Evolutionary conservation across 2,888 invertebrate species (phyloP).

Genomic region (Parnassius mnemosyne): DNA sequence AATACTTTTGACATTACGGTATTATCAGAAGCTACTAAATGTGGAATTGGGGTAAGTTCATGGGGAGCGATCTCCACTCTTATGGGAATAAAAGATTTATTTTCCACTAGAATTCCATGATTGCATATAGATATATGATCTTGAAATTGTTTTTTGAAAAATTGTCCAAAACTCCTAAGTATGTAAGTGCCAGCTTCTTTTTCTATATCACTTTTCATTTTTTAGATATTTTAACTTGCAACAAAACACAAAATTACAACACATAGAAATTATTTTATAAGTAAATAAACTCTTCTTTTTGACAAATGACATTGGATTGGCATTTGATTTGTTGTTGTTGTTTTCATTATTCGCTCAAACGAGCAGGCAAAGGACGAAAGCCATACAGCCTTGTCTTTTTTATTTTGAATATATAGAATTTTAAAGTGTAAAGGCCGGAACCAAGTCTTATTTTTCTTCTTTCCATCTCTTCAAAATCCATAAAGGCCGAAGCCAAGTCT

Average conservation of each 20-base stretch:
- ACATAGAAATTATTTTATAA: too few species aligned
- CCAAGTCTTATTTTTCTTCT: too few species aligned
- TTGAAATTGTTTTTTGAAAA: slow-evolving; percentile 68
- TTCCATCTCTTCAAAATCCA: too few species aligned
- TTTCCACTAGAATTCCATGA: slow-evolving; percentile 50
- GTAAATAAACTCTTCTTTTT: too few species aligned
- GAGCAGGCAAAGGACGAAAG: too few species aligned
- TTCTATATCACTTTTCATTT: slow-evolving; percentile 58
- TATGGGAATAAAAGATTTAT: slow-evolving; percentile 62
- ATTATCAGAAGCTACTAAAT: slow-evolving; percentile 90
- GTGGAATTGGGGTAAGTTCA: slow-evolving; percentile 84
- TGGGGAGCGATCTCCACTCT: slow-evolving; percentile 64
- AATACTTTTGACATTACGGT: slow-evolving; percentile 89
- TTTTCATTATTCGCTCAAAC: too few species aligned
- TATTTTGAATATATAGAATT: too few species aligned
- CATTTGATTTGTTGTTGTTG: too few species aligned
- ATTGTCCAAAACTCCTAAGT: slow-evolving; percentile 67
- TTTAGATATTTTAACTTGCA: slow-evolving; percentile 6
- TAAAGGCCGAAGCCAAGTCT: too few species aligned
- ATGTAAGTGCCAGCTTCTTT: slow-evolving; percentile 67
- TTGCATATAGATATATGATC: slow-evolving; percentile 48
- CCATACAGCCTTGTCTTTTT: too few species aligned
- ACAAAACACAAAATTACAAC: not conserved
- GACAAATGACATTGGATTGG: too few species aligned
- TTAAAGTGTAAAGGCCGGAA: too few species aligned